Evolutionary conservation across 2,888 invertebrate genomes (phyloP).

Genomic region (Xanthorhoe spadicearia): DNA sequence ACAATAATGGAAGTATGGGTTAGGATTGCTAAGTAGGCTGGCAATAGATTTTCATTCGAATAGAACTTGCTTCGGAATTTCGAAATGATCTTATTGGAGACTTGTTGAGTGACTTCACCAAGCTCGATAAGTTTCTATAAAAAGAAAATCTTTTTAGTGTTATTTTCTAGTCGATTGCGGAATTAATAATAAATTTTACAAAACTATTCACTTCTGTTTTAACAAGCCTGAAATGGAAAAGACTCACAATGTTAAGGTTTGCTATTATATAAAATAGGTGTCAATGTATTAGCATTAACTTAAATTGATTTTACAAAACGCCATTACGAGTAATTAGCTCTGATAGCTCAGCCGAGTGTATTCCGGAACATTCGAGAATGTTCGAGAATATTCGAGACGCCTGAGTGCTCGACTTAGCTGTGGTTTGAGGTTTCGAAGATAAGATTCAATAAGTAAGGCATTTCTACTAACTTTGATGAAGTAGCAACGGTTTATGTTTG

Average conservation of each 20-base stretch:
- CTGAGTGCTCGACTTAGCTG: slow-evolving; percentile 26
- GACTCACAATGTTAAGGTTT: not conserved
- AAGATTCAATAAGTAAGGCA: not conserved
- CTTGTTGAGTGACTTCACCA: too few relatives aligned
- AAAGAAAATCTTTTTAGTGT: too few relatives aligned
- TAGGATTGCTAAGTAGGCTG: too few relatives aligned
- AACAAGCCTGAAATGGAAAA: not conserved
- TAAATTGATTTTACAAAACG: slow-evolving; percentile 33
- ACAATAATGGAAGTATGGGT: too few relatives aligned
- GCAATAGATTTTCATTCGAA: too few relatives aligned
- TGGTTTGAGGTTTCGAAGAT: slow-evolving; percentile 22
- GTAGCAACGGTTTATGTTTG: not conserved
- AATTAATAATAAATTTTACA: too few relatives aligned
- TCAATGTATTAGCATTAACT: not conserved
- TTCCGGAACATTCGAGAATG: slow-evolving; percentile 21
- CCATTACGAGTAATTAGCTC: slow-evolving; percentile 39
- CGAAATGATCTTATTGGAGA: too few relatives aligned
- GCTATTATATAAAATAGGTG: not conserved
- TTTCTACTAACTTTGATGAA: not conserved
- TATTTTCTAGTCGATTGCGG: too few relatives aligned
- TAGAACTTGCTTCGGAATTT: too few relatives aligned
- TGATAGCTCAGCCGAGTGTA: slow-evolving; percentile 30
- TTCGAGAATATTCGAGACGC: slow-evolving; percentile 17
- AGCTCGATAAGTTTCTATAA: too few relatives aligned
- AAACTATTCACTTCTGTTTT: not conserved